A percentile compares a stretch with the other conserved stretches of the same genome.
These are phyloP conservation scores for Furnarius figulus DNA, from an alignment of 2,113 vertebrate genomes.

Conservation along the genomic window DNA sequence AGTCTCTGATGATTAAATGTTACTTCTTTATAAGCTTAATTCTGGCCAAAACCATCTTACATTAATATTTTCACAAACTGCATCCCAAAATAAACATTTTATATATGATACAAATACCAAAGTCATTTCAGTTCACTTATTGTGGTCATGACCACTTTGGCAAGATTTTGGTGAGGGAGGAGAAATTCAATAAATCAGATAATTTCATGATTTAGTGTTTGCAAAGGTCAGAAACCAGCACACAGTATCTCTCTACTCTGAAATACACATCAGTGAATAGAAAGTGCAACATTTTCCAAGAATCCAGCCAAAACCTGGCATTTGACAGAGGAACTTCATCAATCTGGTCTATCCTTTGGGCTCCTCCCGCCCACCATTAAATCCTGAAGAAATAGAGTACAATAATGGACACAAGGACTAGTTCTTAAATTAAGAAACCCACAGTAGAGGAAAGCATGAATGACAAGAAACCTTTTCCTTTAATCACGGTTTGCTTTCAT, in stretches of 20 bases:
- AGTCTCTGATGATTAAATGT: constrained; percentile 54
- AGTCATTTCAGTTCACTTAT: constrained; percentile 67
- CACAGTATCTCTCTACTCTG: constrained; percentile 50
- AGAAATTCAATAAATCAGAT: constrained; percentile 71
- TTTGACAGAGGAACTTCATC: constrained; percentile 34
- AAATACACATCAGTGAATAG: constrained; percentile 53
- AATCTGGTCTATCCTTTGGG: neutral
- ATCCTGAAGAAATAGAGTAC: neutral
- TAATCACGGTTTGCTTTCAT: neutral
- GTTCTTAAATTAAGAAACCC: neutral
- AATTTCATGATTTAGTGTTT: constrained; percentile 69
- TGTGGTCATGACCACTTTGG: constrained; percentile 73
- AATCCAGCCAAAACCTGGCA: constrained; percentile 61
- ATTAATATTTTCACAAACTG: constrained; percentile 68
- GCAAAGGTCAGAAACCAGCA: constrained; percentile 68
- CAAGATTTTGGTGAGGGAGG: constrained; percentile 41
- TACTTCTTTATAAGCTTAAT: constrained; percentile 55
- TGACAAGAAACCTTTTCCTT: neutral
- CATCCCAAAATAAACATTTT: constrained; percentile 67
- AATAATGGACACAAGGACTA: neutral
- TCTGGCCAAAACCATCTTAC: constrained; percentile 56
- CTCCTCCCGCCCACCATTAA: neutral
- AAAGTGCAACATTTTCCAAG: constrained; percentile 69
- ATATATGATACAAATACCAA: constrained; percentile 63
- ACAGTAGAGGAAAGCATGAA: neutral